Percentiles rank a stretch among this genome's conserved stretches.
These are phyloP conservation scores for Micronycteris hirsuta DNA, from an alignment of 2,113 vertebrate species.

Conservation along the genomic window DNA sequence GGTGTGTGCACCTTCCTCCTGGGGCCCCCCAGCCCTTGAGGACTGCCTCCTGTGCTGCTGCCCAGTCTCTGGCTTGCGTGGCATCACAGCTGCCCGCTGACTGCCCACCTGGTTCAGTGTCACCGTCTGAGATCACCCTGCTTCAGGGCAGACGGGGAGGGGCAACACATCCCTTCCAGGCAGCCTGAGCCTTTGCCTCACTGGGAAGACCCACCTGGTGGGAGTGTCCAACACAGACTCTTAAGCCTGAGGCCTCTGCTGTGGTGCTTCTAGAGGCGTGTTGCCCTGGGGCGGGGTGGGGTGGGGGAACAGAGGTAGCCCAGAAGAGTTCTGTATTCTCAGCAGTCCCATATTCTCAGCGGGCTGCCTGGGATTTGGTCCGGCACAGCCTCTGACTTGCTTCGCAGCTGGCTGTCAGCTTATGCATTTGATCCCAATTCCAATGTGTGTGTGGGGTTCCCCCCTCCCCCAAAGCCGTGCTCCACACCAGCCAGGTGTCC, in stretches of 20 bases:
- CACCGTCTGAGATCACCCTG: not conserved
- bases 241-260: not conserved
- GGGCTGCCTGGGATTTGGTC: not conserved
- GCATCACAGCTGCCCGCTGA: not conserved
- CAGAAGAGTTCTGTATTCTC: not conserved
- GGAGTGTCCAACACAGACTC: not conserved
- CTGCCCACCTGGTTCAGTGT: fast-evolving
- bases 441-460: not conserved
- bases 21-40: not conserved
- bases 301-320: too few relatives aligned
- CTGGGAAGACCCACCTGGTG: fast-evolving
- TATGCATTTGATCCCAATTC: not conserved
- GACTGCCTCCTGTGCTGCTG: fast-evolving
- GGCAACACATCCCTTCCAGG: not conserved
- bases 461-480: too few relatives aligned
- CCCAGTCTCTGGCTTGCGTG: not conserved
- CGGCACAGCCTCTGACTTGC: not conserved
- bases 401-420: not conserved
- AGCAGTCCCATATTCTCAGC: not conserved
- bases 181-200: not conserved
- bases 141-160: not conserved
- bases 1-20: not conserved
- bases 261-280: not conserved
- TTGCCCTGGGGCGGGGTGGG: not conserved
- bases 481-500: not conserved